Percentiles rank a stretch among this genome's conserved stretches.
Conservation (phyloP, 2,797 vertebrate species). For the Xerus rutilus region DNA sequence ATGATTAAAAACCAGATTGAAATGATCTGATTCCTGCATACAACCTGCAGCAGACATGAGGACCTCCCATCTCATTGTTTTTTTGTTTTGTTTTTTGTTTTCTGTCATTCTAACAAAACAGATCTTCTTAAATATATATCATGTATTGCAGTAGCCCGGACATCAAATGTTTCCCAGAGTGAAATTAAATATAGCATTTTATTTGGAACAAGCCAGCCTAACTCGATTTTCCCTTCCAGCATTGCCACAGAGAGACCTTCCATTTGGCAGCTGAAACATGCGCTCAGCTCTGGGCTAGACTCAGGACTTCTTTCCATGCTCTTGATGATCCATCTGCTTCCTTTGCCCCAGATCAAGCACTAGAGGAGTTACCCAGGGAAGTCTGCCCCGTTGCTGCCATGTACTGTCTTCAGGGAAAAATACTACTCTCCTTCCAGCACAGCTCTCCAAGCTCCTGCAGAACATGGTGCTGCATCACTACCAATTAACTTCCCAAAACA, state of each 20-base stretch:
- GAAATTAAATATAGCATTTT: constrained; percentile 77
- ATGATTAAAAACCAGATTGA: background rate
- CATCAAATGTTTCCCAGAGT: constrained; percentile 76
- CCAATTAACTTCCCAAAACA: background rate
- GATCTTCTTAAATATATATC: constrained; percentile 66
- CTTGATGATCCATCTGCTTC: background rate
- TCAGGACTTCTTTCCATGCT: background rate
- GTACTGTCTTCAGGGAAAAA: background rate
- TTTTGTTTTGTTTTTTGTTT: background rate
- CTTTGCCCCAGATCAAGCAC: constrained; percentile 33
- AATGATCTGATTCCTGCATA: background rate
- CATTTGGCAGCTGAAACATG: constrained; percentile 65
- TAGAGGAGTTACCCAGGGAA: background rate
- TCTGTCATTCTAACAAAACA: constrained; percentile 59
- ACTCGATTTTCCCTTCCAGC: constrained; percentile 47
- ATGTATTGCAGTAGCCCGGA: constrained; percentile 53
- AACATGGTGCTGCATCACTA: background rate
- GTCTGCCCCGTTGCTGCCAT: background rate
- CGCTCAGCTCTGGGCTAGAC: constrained; percentile 41
- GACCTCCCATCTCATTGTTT: background rate
- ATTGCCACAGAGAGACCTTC: constrained; percentile 43
- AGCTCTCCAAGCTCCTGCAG: constrained; percentile 21
- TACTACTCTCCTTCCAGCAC: background rate
- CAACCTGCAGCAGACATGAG: background rate
- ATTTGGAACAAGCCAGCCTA: constrained; percentile 64